Conservation (phyloP, 2,113 vertebrate species). For the Sinocyclocheilus grahami region DNA sequence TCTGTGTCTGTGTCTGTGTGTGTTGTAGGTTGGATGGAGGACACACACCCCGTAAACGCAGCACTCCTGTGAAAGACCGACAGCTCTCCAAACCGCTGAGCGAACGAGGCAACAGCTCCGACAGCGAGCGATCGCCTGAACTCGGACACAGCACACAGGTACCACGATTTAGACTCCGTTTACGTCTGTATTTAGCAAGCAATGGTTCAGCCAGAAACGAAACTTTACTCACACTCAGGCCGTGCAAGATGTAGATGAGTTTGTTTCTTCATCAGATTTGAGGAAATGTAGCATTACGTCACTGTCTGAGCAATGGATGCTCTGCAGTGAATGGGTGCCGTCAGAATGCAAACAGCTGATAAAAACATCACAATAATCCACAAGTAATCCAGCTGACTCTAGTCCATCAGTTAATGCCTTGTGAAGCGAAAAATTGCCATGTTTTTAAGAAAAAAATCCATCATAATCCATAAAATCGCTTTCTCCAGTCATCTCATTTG, state of each 20-base stretch:
- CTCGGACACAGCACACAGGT: constrained; percentile 84
- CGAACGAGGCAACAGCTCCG: constrained; percentile 87
- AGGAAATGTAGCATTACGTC: not conserved
- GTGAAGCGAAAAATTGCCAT: too few species aligned
- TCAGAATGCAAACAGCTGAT: too few species aligned
- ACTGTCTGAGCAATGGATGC: not conserved
- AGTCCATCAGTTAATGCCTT: too few species aligned
- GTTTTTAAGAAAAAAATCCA: too few species aligned
- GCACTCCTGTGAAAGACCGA: constrained; percentile 83
- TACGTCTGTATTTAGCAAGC: too few species aligned
- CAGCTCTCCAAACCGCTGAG: constrained; percentile 87
- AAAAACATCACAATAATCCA: too few species aligned
- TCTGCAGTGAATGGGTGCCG: too few species aligned
- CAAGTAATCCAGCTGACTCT: too few species aligned
- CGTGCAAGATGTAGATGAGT: not conserved
- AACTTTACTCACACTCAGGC: not conserved
- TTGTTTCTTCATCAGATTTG: not conserved
- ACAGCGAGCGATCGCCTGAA: constrained; percentile 86
- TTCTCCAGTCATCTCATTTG: too few species aligned
- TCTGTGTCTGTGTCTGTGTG: not conserved
- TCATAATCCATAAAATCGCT: too few species aligned
- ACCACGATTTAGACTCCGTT: not conserved
- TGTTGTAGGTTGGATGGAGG: constrained; percentile 75
- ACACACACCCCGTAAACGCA: constrained; percentile 83
- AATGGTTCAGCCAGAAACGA: not conserved